Evolutionary conservation across 2,797 vertebrate species (phyloP).

Genomic region (Rhadinocentrus ornatus): DNA sequence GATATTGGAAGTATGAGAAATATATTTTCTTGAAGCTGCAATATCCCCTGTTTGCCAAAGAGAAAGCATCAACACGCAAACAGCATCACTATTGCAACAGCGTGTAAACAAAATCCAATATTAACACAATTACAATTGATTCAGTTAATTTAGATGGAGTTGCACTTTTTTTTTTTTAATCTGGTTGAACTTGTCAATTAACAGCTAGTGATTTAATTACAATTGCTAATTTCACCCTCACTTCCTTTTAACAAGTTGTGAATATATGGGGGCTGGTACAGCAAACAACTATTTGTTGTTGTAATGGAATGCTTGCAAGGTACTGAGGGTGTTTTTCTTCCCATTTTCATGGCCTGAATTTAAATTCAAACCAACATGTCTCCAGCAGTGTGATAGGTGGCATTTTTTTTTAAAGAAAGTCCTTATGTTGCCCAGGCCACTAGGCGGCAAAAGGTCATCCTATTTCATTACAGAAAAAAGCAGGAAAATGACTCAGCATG

Average conservation of each 20-base stretch:
- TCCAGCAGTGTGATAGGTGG: not conserved
- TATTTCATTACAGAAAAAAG: not conserved
- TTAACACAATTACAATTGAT: slow-evolving; percentile 20
- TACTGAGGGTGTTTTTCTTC: not conserved
- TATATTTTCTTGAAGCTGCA: slow-evolving; percentile 20
- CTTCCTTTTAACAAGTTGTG: not conserved
- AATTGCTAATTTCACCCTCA: slow-evolving; percentile 6
- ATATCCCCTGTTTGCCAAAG: slow-evolving; percentile 4
- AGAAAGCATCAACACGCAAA: slow-evolving; percentile 1
- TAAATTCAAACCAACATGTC: not conserved
- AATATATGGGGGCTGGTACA: not conserved
- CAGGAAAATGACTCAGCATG: slow-evolving; percentile 29
- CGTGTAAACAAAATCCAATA: slow-evolving; percentile 16
- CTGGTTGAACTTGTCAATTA: slow-evolving; percentile 16
- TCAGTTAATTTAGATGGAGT: slow-evolving; percentile 15
- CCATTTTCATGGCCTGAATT: not conserved
- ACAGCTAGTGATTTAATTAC: slow-evolving; percentile 10
- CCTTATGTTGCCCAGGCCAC: not conserved
- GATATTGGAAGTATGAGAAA: not conserved
- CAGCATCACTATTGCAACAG: slow-evolving; percentile 2
- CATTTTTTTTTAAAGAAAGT: not conserved
- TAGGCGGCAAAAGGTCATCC: slow-evolving; percentile 4
- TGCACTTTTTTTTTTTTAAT: not conserved
- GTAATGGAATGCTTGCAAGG: not conserved
- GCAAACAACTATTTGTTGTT: not conserved